Conservation (phyloP, 1,140 invertebrate species). For the Bombus fervidus region DNA sequence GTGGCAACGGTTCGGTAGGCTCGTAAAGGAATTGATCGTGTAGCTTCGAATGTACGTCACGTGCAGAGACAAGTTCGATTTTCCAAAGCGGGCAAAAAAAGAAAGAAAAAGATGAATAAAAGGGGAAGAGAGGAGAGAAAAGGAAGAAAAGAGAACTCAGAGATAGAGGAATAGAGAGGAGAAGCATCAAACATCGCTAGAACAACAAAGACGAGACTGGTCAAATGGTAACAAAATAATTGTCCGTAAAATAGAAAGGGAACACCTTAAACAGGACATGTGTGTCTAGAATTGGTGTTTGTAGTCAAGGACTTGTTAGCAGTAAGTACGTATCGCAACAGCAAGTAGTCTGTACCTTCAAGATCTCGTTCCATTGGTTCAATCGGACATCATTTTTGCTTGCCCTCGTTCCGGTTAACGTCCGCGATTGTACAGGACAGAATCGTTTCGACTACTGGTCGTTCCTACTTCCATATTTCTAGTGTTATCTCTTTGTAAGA, state of each 20-base stretch:
- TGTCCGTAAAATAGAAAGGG: background rate
- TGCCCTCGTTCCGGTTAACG: no score
- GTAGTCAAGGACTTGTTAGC: background rate
- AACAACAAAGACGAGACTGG: conserved; percentile 8
- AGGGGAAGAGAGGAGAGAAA: conserved; percentile 1
- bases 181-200: background rate
- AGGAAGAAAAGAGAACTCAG: no score
- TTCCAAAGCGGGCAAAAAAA: conserved; percentile 37
- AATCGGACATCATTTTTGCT: background rate
- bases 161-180: background rate
- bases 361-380: conserved; percentile 22
- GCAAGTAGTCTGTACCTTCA: background rate
- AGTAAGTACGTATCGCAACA: conserved; percentile 1
- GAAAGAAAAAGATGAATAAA: background rate
- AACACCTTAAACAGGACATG: background rate
- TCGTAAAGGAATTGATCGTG: conserved; percentile 69
- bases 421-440: no score
- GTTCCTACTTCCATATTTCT: background rate
- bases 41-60: conserved; percentile 66
- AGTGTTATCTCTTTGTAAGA: background rate
- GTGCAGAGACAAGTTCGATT: conserved; percentile 64
- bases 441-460: background rate
- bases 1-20: conserved; percentile 44
- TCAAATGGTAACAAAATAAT: conserved; percentile 36
- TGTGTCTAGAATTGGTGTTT: background rate